Percentiles rank a stretch among this genome's conserved stretches.
These are phyloP conservation scores for Apteryx owenii DNA, from an alignment of 2,113 vertebrate genomes.

Conservation along the genomic window DNA sequence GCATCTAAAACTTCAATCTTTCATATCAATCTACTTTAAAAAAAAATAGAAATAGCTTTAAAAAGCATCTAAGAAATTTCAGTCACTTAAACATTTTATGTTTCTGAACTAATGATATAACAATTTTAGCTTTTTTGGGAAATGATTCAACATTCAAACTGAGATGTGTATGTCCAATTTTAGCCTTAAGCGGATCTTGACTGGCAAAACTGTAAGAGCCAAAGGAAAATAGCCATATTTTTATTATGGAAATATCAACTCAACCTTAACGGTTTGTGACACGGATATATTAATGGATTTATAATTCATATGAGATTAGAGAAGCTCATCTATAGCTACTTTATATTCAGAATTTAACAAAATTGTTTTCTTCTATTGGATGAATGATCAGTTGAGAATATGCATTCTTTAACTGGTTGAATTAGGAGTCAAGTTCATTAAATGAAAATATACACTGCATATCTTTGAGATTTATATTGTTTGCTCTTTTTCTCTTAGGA, in stretches of 20 bases:
- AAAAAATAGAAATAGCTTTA: background rate
- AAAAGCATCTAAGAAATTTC: background rate
- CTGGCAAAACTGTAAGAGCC: background rate
- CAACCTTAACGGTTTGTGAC: background rate
- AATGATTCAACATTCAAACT: background rate
- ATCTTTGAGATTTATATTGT: conserved; percentile 44
- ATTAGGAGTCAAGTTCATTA: background rate
- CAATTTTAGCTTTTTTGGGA: background rate
- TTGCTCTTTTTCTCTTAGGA: conserved; percentile 64
- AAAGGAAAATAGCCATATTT: background rate
- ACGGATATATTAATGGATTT: background rate
- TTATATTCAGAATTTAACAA: background rate
- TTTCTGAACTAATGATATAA: background rate
- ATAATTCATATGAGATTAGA: background rate
- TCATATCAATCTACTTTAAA: background rate
- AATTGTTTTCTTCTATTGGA: background rate
- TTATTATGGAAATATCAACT: background rate
- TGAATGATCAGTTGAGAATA: background rate
- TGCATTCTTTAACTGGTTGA: background rate
- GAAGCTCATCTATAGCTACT: background rate
- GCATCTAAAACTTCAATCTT: background rate
- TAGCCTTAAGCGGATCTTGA: background rate
- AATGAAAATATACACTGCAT: background rate
- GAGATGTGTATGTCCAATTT: background rate
- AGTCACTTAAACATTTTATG: background rate